A percentile compares a stretch with the other conserved stretches of the same genome.
Evolutionary conservation across 1,140 invertebrate genomes (phyloP).

Genomic region (Argopecten irradians): DNA sequence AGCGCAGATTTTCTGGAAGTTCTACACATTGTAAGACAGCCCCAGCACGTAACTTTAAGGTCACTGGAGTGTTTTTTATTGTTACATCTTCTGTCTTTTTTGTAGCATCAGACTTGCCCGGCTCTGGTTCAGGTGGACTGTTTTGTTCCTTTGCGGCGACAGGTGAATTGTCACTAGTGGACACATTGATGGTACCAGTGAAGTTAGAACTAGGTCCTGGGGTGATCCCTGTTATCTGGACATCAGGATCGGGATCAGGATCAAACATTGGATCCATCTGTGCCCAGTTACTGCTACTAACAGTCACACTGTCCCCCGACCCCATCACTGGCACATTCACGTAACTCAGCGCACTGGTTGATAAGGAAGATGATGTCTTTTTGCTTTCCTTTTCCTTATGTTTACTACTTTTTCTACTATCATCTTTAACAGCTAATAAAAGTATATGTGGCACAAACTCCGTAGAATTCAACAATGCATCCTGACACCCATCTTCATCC

Average conservation of each 20-base stretch:
- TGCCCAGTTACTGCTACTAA: slow-evolving; percentile 54
- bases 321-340: slow-evolving; percentile 53
- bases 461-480: slow-evolving; percentile 52
- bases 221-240: slow-evolving; percentile 71
- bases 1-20: slow-evolving; percentile 65
- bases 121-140: neutral
- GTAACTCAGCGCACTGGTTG: slow-evolving; percentile 28
- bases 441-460: slow-evolving; percentile 62
- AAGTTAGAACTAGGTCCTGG: slow-evolving; percentile 51
- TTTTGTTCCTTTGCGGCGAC: neutral
- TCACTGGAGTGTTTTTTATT: neutral
- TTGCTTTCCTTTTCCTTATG: slow-evolving; percentile 46
- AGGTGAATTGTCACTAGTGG: neutral
- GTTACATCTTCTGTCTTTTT: neutral
- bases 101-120: neutral
- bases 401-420: slow-evolving; percentile 39
- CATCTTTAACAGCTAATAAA: slow-evolving; percentile 56
- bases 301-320: slow-evolving; percentile 28
- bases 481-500: slow-evolving; percentile 63
- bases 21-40: slow-evolving; percentile 72
- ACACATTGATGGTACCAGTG: neutral
- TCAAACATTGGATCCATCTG: slow-evolving; percentile 62
- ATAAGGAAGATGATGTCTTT: neutral
- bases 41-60: slow-evolving; percentile 53
- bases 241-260: slow-evolving; percentile 67